Evolutionary conservation across 2,888 invertebrate species (phyloP).

Genomic region (Shargacucullia verbasci): DNA sequence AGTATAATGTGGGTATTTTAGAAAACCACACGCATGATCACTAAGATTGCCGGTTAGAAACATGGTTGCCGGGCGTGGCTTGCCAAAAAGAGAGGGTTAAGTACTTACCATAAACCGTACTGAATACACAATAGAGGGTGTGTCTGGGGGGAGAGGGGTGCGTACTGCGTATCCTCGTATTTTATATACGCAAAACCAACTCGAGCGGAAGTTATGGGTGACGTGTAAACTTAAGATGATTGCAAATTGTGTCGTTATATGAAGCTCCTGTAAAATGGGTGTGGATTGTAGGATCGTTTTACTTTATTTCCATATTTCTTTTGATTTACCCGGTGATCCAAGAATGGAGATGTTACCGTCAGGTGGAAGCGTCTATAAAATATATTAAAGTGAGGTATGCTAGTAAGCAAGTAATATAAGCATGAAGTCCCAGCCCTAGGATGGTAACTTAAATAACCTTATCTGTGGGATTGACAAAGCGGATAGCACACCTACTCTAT

Average conservation of each 20-base stretch:
- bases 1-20: conserved; percentile 25
- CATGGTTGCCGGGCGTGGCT: conserved; percentile 55
- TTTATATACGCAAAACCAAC: conserved; percentile 65
- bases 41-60: conserved; percentile 44
- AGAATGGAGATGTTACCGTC: too few relatives aligned
- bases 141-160: conserved; percentile 26
- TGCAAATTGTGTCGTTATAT: conserved; percentile 53
- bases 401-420: too few relatives aligned
- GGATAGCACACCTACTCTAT: conserved; percentile 15
- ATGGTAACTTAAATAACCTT: conserved; percentile 2
- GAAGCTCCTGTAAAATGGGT: conserved; percentile 12
- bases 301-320: not conserved
- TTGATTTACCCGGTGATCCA: not conserved
- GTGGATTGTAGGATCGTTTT: conserved; percentile 6
- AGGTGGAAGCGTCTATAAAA: too few relatives aligned
- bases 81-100: conserved; percentile 76
- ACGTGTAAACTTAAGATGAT: conserved; percentile 60
- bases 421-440: not conserved
- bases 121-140: conserved; percentile 68
- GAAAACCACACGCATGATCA: conserved; percentile 27
- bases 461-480: conserved; percentile 5
- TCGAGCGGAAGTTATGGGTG: conserved; percentile 67
- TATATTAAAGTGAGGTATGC: too few relatives aligned
- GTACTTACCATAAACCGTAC: conserved; percentile 72
- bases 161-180: conserved; percentile 53